phyloP scores from a whole-genome alignment of 2,888 invertebrate genomes.

The Zaprionus bogoriensis region DNA sequence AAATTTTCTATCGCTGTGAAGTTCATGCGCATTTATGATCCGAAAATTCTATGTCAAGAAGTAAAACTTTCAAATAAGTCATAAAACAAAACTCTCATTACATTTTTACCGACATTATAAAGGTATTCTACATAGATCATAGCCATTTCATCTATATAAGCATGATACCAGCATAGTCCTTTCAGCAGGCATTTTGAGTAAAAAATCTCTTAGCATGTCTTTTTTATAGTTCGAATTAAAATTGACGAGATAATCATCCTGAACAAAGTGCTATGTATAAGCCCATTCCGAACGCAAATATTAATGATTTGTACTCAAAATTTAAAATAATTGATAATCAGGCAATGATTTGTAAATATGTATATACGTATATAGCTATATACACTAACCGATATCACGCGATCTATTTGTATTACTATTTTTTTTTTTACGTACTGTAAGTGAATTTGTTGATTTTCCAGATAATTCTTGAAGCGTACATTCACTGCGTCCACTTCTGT shows the following conservation, averaged over 20 bases:
- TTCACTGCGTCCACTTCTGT: too few species aligned
- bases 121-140: background rate
- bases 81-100: background rate
- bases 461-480: too few species aligned
- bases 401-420: background rate
- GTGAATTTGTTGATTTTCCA: too few species aligned
- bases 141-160: background rate
- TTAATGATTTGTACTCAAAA: background rate
- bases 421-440: background rate
- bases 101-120: background rate
- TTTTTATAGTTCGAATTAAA: background rate
- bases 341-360: slow-evolving; percentile 14
- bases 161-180: background rate
- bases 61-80: too few species aligned
- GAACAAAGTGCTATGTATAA: background rate
- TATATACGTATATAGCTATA: background rate
- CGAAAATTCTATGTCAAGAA: too few species aligned
- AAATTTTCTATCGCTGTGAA: too few species aligned
- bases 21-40: too few species aligned
- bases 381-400: slow-evolving; percentile 14
- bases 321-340: background rate
- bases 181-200: background rate
- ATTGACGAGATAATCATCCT: background rate
- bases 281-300: background rate
- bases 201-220: background rate